Evolutionary conservation across 2,797 vertebrate species (phyloP), one percentile per base, ranked within the genome.

Genomic region (Leucoraja ocellata): DNA sequence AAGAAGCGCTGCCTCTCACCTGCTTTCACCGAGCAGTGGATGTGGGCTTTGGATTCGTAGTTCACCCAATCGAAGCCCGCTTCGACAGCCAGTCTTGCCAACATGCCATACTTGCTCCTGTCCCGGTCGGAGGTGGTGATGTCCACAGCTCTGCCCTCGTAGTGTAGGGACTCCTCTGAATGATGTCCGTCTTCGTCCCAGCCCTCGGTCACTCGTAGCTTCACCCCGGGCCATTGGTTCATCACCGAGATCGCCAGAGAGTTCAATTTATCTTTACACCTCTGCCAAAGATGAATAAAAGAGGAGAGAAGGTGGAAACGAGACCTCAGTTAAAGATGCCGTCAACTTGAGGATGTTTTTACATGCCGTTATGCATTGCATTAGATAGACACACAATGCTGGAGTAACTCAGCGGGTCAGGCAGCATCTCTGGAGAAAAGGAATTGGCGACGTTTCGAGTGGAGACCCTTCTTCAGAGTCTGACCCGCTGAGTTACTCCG

Each of bases 151-250:
- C 99, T 97, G 91, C 99, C 99, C 95, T 99, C 99, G 0, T 99
- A 99, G 96, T 99, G 99, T 94, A 99, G 96, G 0, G 99, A 99
- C 95, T 99, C 99, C 91, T 99, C 98, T 0, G 98, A 98, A 94
- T 99, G 99, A 95, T 99, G 98, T 9, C 99, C 99, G 0, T 99
- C 99, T 94, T 99, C 99, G 1, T 99, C 99, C 99, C 99, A 99
- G 95, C 98, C 99, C 95, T 99, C 99, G 0, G 99, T 99, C 95
- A 99, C 98, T 36, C 99, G 97, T 94, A 99, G 97, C 96, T 99
- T 99, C 94, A 99, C 97, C 0, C 98, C 98, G 0, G 98, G 98
- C 99, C 99, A 99, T 97, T 99, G 98, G 96, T 99, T 99, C 99
- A 99, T 99, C 94, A 99, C 99, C 0, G 99, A 99, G 96, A 99